Evolutionary conservation across 2,797 vertebrate genomes (phyloP), one percentile per base, ranked within the genome.

Genomic region (Gambelia wislizenii): DNA sequence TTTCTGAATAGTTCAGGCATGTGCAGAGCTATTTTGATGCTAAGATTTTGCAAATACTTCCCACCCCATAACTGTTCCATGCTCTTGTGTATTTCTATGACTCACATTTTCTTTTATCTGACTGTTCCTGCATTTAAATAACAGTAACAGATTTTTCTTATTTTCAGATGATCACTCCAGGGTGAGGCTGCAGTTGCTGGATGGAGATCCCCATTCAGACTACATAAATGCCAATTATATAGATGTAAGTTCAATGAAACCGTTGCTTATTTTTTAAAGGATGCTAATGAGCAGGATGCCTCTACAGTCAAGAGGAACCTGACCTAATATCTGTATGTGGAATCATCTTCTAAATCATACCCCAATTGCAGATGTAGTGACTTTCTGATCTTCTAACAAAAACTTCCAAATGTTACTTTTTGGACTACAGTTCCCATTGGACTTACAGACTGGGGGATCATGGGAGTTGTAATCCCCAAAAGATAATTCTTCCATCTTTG

Each of bases 141-240:
- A 85, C 88, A 91, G 86, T 91, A 91, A 92, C 91, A 95, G 18
- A 92, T 36, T 87, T 90, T 83, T 90, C 89, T 95, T 93, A 83
- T 94, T 93, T 94, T 96, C 97, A 99, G 99, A 99, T 95, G 99
- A 99, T 96, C 99, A 99, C 96, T 99, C 99, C 94, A 97, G 98
- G 85, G 99, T 99, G 93, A 97, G 98, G 79, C 97, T 99, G 96
- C 98, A 99, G 91, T 97, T 98, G 93, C 96, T 99, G 96, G 99
- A 99, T 36, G 99, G 98, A 94, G 98, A 99, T 96, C 98, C 98
- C 4, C 98, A 99, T 95, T 99, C 99, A 0, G 99, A 99, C 97
- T 99, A 99, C 95, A 99, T 99, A 95, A 99, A 99, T 36, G 99
- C 99, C 96, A 99, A 99, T 94, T 99, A 99, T 88, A 99, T 99